Evolutionary conservation across 2,113 vertebrate genomes (phyloP), one percentile per base, ranked within the genome.

Genomic region (Aptenodytes patagonicus): DNA sequence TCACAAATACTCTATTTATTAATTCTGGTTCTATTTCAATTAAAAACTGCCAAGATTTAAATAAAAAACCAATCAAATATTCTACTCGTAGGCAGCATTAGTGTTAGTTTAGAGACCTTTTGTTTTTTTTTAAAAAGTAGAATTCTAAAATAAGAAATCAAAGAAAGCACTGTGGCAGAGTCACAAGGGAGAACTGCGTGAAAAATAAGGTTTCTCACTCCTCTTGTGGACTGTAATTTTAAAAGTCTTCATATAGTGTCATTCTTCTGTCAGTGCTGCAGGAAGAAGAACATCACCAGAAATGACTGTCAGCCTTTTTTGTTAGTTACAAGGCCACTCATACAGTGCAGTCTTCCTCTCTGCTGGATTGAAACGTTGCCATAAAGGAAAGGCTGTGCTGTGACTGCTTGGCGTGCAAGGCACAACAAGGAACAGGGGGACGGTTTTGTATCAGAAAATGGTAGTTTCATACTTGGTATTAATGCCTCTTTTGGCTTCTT

Each of bases 391-490:
- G 98, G 98, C 98, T 99, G 99, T 99, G 98, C 97, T 97, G 95
- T 98, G 98, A 98, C 98, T 96, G 98, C 98, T 97, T 96, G 97
- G 98, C 97, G 98, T 98, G 98, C 98, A 99, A 99, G 99, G 99
- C 99, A 99, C 99, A 99, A 98, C 99, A 98, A 98, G 99, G 99
- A 99, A 98, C 97, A 97, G 98, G 97, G 96, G 97, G 97, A 98
- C 98, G 98, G 98, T 97, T 98, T 97, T 97, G 98, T 98, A 99
- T 99, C 99, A 99, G 99, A 99, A 99, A 99, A 99, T 99, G 97
- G 99, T 99, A 98, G 99, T 99, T 98, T 99, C 99, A 98, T 99
- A 99, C 99, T 99, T 99, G 99, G 99, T 99, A 99, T 99, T 99
- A 99, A 99, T 99, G 98, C 99, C 99, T 99, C 99, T 98, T 98